Evolutionary conservation across 2,113 vertebrate species (phyloP), one percentile per base, ranked within the genome.

Genomic region (Budorcas taxicolor): DNA sequence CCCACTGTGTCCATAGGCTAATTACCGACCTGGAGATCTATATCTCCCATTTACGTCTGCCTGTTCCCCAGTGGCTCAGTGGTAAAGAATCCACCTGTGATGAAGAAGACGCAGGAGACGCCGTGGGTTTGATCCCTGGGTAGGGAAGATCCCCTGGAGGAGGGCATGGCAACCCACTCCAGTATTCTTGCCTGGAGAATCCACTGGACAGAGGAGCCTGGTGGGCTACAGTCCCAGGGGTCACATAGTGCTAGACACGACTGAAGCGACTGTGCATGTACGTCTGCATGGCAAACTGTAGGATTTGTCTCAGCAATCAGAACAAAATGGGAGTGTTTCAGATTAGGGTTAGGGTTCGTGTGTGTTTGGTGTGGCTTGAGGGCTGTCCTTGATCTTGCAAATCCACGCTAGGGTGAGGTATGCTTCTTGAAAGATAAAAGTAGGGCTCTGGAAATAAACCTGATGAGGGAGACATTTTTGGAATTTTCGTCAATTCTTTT

Each of bases 301-400:
- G 40, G 94, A 87, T 96, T 92, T 90, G 92, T 93, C 78, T 96
- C 58, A 36, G 84, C 71, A 55, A 80, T 93, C 83, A 40, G 87
- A 96, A 83, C 71, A 74, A 84, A 95, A 76, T 83, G 52, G 52
- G 80, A 87, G 60, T 60, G 27, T 47, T 95, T 96, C 47, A 82
- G 60, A 55, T 81, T 81, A 76, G 71, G 67, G 3, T 43, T 43
- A 76, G 71, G 71, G 11, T 43, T 27, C 3, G 0, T 76, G 23
- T 14, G 64, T 2, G 8, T 71, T 21, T 40, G 83, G 7, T n/a
- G 47, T 31, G 25, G 12, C n/a, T 55, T 10, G 43, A 67, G 57
- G 92, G 60, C 87, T 40, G 17, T 55, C n/a, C 16, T 53, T 52
- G 45, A 90, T 82, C 87, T 36, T 57, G 33, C 25, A 43, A 90